These are phyloP conservation scores for Calliscelio sp. DNA, from an alignment of 2,888 invertebrate species.

Conservation along the genomic window DNA sequence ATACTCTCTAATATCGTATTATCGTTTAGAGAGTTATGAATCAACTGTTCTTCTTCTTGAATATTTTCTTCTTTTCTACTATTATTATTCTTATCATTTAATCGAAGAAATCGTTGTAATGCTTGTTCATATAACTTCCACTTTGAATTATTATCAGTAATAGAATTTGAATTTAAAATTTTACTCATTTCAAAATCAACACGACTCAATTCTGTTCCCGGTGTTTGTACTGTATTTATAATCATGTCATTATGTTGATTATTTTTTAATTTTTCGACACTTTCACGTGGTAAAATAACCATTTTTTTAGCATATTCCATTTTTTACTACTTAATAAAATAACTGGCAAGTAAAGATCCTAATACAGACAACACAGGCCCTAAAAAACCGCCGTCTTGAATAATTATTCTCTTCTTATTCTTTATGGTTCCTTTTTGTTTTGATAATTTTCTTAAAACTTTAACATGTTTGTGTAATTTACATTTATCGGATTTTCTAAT, in stretches of 20 bases:
- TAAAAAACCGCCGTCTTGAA: slow-evolving; percentile 26
- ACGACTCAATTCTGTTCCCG: slow-evolving; percentile 29
- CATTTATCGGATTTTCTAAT: neutral
- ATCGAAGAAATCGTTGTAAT: slow-evolving; percentile 37
- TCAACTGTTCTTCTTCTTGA: neutral
- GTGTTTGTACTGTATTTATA: slow-evolving; percentile 11
- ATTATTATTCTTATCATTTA: neutral
- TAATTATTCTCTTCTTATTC: slow-evolving; percentile 18
- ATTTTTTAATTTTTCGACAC: neutral
- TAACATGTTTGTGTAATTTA: neutral
- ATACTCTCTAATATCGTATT: slow-evolving; percentile 11
- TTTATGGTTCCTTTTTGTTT: neutral
- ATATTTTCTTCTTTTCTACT: neutral
- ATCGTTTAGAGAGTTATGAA: neutral
- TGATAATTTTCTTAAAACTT: slow-evolving; percentile 9
- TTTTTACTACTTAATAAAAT: neutral
- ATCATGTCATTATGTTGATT: neutral
- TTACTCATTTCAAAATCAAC: slow-evolving; percentile 55
- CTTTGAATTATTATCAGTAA: slow-evolving; percentile 56
- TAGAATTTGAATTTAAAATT: slow-evolving; percentile 51
- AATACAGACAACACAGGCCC: neutral
- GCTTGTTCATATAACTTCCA: slow-evolving; percentile 53
- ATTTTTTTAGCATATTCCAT: slow-evolving; percentile 2
- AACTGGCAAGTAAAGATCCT: neutral
- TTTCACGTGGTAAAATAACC: neutral